phyloP scores from a whole-genome alignment of 2,113 vertebrate genomes.

The Arvicanthis niloticus region DNA sequence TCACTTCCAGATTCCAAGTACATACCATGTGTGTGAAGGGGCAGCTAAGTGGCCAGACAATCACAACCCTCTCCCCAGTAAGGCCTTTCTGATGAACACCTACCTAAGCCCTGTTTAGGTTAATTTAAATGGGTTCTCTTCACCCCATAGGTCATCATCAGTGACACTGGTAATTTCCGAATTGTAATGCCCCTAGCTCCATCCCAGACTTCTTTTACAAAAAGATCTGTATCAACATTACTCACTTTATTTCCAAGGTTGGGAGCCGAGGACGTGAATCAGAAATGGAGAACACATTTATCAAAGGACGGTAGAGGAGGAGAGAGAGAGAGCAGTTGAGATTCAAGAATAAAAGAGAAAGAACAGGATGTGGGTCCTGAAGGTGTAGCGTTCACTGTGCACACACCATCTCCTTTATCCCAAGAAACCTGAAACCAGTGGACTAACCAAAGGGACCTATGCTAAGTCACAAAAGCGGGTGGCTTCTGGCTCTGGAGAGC shows the following conservation, averaged over 20 bases:
- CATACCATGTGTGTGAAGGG: constrained; percentile 63
- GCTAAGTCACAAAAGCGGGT: not conserved
- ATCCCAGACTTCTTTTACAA: not conserved
- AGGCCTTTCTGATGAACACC: constrained; percentile 78
- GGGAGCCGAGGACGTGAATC: not conserved
- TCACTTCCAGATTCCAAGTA: constrained; percentile 74
- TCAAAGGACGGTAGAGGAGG: too few relatives aligned
- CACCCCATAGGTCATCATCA: constrained; percentile 67
- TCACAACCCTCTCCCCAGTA: constrained; percentile 75
- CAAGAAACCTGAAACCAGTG: not conserved
- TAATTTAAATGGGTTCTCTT: constrained; percentile 44
- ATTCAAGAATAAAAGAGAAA: not conserved
- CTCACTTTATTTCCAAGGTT: not conserved
- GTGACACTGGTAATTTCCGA: not conserved
- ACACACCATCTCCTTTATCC: not conserved
- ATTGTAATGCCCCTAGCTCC: not conserved
- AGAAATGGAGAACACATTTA: not conserved
- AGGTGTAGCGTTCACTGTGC: too few relatives aligned
- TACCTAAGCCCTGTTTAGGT: constrained; percentile 54
- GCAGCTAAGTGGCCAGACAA: constrained; percentile 76
- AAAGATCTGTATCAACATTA: not conserved
- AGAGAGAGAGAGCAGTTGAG: not conserved
- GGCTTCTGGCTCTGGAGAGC: too few relatives aligned
- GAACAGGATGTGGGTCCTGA: too few relatives aligned
- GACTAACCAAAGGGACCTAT: not conserved